Conservation (phyloP, 1,140 invertebrate genomes). For the Bombus consobrinus region DNA sequence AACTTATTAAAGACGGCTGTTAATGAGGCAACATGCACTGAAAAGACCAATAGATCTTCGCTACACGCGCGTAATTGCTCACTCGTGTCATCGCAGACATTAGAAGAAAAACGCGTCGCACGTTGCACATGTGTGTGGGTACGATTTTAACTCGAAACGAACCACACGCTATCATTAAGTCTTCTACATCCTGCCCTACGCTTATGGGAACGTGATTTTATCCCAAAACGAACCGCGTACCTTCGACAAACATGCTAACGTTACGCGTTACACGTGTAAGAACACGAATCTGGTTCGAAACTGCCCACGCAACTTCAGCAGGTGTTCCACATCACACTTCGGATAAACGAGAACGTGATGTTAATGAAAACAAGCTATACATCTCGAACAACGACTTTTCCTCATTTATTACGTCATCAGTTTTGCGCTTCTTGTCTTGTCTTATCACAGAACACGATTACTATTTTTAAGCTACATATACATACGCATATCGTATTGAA, state of each 20-base stretch:
- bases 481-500: no score
- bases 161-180: neutral
- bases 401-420: no score
- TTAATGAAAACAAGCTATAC: neutral
- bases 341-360: neutral
- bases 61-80: neutral
- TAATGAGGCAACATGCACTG: neutral
- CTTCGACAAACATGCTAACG: neutral
- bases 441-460: no score
- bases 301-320: neutral
- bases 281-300: neutral
- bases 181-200: neutral
- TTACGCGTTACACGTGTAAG: conserved; percentile 10
- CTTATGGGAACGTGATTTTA: neutral
- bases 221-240: neutral
- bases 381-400: no score
- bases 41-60: neutral
- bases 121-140: neutral
- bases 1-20: neutral
- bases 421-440: no score
- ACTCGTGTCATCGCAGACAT: neutral
- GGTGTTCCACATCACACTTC: neutral
- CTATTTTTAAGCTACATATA: no score
- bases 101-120: neutral
- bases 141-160: neutral